A percentile compares a stretch with the other conserved stretches of the same genome.
phyloP scores from a whole-genome alignment of 2,113 vertebrate species.

The Cyprinodon variegatus region DNA sequence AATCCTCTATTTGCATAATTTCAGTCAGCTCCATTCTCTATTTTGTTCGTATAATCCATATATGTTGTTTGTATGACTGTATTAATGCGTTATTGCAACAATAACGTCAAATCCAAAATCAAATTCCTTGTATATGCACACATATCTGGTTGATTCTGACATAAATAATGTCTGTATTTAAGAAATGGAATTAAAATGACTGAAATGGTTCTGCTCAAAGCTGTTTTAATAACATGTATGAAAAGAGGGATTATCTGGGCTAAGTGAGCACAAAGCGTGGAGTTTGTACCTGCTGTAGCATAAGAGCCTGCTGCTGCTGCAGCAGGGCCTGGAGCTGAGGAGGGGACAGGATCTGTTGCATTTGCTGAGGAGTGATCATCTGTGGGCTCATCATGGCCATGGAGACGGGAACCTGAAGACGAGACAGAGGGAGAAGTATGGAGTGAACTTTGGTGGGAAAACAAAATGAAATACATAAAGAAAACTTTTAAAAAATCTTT shows the following conservation, averaged over 20 bases:
- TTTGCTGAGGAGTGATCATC: slow-evolving; percentile 98
- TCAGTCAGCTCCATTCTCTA: too few relatives aligned
- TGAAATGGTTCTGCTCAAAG: neutral
- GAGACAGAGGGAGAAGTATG: slow-evolving; percentile 1
- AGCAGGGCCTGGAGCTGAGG: slow-evolving; percentile 96
- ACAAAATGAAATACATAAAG: too few relatives aligned
- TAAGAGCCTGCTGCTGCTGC: slow-evolving; percentile 97
- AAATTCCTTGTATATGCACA: too few relatives aligned
- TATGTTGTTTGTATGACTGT: too few relatives aligned
- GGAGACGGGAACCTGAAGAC: slow-evolving; percentile 91
- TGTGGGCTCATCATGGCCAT: slow-evolving; percentile 99
- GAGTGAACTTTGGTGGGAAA: too few relatives aligned
- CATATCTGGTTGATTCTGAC: too few relatives aligned
- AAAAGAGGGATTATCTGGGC: neutral
- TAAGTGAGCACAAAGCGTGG: slow-evolving; percentile 17
- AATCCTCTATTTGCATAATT: too few relatives aligned
- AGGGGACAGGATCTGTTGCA: slow-evolving; percentile 98
- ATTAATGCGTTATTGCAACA: too few relatives aligned
- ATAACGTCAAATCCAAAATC: too few relatives aligned
- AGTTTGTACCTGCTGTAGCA: slow-evolving; percentile 93
- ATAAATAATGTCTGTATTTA: too few relatives aligned
- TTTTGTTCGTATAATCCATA: too few relatives aligned
- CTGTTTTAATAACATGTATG: neutral
- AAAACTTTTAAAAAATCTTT: too few relatives aligned
- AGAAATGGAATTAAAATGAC: neutral